A percentile compares a stretch with the other conserved stretches of the same genome.
Evolutionary conservation across 2,113 vertebrate genomes (phyloP).

Genomic region (Gasterosteus aculeatus): DNA sequence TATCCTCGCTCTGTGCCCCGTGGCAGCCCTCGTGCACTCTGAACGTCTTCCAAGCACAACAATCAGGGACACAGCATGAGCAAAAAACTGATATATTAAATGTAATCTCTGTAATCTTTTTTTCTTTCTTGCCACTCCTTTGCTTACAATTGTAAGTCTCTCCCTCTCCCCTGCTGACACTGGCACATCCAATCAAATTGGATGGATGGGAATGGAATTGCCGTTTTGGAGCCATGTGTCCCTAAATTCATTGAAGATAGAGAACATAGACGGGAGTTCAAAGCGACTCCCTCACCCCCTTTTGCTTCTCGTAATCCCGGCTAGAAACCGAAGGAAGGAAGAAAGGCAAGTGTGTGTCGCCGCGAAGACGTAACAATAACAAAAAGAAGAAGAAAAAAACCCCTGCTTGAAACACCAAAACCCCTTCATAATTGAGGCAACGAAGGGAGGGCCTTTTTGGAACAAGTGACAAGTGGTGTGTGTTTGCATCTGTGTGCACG

Average conservation of each 20-base stretch:
- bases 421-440: slow-evolving; percentile 66
- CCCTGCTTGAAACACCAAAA: slow-evolving; percentile 38
- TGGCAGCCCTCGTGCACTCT: slow-evolving; percentile 50
- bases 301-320: slow-evolving; percentile 74
- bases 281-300: slow-evolving; percentile 46
- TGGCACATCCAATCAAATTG: slow-evolving; percentile 70
- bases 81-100: slow-evolving; percentile 48
- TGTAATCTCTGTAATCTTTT: slow-evolving; percentile 22
- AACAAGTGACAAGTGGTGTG: slow-evolving; percentile 61
- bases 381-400: slow-evolving; percentile 38
- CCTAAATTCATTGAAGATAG: slow-evolving; percentile 31
- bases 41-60: slow-evolving; percentile 73
- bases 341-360: slow-evolving; percentile 72
- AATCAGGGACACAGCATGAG: slow-evolving; percentile 48
- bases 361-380: slow-evolving; percentile 77
- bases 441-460: slow-evolving; percentile 46
- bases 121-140: slow-evolving; percentile 29
- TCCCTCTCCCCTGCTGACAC: slow-evolving; percentile 46
- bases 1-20: slow-evolving; percentile 43
- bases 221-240: slow-evolving; percentile 38
- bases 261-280: slow-evolving; percentile 64
- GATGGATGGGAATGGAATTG: slow-evolving; percentile 33
- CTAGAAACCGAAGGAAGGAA: slow-evolving; percentile 80
- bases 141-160: slow-evolving; percentile 26
- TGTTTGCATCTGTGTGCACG: slow-evolving; percentile 60